Conservation (phyloP, 2,113 vertebrate species). For the Chrysochloris asiatica region DNA sequence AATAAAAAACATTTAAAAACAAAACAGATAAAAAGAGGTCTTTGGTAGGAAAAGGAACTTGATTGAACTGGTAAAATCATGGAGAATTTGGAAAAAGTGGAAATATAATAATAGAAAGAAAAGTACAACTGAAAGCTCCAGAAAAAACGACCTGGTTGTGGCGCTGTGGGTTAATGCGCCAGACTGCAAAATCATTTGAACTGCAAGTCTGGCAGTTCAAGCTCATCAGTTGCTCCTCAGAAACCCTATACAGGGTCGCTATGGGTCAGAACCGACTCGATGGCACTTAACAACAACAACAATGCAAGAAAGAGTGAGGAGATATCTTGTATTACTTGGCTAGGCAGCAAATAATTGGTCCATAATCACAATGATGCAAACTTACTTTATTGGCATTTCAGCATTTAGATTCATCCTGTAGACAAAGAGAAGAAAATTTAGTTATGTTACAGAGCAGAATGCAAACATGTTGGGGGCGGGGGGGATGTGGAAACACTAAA, state of each 20-base stretch:
- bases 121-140: not conserved
- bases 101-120: not conserved
- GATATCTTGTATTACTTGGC: not conserved
- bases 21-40: not conserved
- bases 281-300: too few species aligned
- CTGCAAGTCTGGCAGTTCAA: too few species aligned
- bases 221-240: too few species aligned
- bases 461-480: not conserved
- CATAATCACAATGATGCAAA: not conserved
- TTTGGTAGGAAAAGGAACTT: not conserved
- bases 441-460: not conserved
- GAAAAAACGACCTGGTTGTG: not conserved
- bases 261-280: too few species aligned
- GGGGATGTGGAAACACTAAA: not conserved
- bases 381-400: not conserved
- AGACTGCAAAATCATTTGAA: too few species aligned
- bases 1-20: too few species aligned
- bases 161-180: too few species aligned
- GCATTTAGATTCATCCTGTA: not conserved
- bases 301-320: not conserved
- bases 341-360: not conserved
- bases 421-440: not conserved
- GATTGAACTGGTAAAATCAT: too few species aligned
- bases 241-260: too few species aligned
- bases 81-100: not conserved